Base-by-base conservation (phyloP, 64 coral and sea anemone species). In the Trachythela sp. region DNA sequence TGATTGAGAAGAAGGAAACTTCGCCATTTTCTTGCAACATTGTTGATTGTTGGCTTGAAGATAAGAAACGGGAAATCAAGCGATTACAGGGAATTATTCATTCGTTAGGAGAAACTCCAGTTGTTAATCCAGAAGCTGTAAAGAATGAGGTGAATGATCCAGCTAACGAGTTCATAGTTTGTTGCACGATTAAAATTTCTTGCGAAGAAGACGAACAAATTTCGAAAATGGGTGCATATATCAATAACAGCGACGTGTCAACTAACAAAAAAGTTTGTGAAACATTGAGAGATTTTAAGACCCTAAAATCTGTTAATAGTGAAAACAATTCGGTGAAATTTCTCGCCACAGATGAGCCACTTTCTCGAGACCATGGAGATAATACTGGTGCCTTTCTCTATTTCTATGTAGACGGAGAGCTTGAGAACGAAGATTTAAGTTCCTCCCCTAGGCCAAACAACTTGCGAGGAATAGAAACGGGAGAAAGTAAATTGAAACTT, bases 71-170 rank as follows among this genome's bases (percentile, higher is more conserved):
- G 37, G 90, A 92, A 24, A 24, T 92, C 3, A 92, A 92, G 48
- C 54, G 31, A 17, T 67, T 92, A 24, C 52, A 92, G 52, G 48
- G 30, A 11, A 77, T 92, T 6, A 5, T 83, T 31, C n/a, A 29
- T 13, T 87, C 31, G 26, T 58, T 92, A 60, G 38, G 49, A 32
- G 6, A 87, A 72, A 92, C 84, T 11, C 40, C 84, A 39, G 24
- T 91, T 43, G 80, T 85, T 50, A 71, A 43, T 49, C 90, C 9
- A n/a, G 90, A 91, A 86, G 90, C 85, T 84, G 90, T 86, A 75
- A 15, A 86, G 45, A 91, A 76, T 32, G 40, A 91, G 86, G 36
- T 31, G 22, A 67, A 45, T 71, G 84, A 86, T 39, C 60, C 40
- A 15, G 48, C 11, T 20, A 91, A 71, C 11, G 4, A 86, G 54